phyloP scores from a whole-genome alignment of 2,113 vertebrate genomes.

The Hystrix cristata region DNA sequence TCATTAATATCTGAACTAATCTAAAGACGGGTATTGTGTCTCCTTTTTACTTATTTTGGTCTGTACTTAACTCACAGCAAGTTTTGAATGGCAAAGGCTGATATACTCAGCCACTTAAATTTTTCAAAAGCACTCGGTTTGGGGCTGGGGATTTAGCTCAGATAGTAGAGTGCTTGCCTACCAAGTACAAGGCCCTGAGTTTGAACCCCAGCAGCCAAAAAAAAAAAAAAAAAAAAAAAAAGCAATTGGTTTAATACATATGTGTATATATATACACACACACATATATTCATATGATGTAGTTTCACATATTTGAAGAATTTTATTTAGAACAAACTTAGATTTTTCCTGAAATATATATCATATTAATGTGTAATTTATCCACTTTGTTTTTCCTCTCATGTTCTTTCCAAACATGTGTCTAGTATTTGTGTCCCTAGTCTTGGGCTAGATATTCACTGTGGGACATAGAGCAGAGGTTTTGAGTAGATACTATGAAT shows the following conservation, averaged over 20 bases:
- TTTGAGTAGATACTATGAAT: background rate
- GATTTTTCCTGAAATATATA: background rate
- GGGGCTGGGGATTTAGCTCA: no score
- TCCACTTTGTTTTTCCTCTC: background rate
- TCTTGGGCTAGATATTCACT: background rate
- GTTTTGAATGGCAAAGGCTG: background rate
- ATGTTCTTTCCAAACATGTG: background rate
- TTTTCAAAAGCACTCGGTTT: no score
- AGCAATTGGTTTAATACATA: background rate
- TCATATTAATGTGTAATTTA: background rate
- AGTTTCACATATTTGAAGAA: background rate
- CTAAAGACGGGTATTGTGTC: background rate
- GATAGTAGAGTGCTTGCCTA: no score
- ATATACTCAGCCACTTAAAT: background rate
- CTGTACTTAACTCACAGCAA: background rate
- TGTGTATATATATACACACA: background rate
- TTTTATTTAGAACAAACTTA: background rate
- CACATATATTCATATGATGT: background rate
- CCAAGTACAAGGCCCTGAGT: no score
- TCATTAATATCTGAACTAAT: background rate
- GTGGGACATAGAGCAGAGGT: background rate
- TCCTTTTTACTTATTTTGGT: background rate
- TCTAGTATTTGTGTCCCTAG: background rate
- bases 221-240: background rate
- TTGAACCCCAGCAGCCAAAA: no score